A percentile compares a stretch with the other conserved stretches of the same genome.
phyloP scores from a whole-genome alignment of 2,888 invertebrate genomes.

The Heteromurus nitidus region DNA sequence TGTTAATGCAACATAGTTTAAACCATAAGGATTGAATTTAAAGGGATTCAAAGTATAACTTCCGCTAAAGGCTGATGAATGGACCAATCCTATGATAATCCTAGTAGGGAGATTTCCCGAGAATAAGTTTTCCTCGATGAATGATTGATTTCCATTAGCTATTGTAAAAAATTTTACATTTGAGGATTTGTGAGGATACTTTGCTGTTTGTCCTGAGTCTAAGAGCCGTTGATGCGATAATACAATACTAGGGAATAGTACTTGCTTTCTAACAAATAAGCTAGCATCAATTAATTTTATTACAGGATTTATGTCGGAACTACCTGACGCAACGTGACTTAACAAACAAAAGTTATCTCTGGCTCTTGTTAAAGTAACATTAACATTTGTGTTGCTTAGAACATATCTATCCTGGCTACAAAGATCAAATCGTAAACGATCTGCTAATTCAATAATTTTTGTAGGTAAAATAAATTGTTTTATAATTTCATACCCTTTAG shows the following conservation, averaged over 20 bases:
- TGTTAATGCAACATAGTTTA: constrained; percentile 65
- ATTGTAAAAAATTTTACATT: constrained; percentile 69
- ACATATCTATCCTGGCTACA: neutral
- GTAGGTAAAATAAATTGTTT: constrained; percentile 27
- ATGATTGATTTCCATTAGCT: constrained; percentile 69
- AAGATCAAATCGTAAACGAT: neutral
- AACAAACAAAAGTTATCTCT: constrained; percentile 62
- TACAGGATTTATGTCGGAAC: constrained; percentile 66
- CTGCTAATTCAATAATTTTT: neutral
- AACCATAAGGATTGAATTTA: constrained; percentile 68
- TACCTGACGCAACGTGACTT: constrained; percentile 62
- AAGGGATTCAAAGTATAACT: constrained; percentile 68
- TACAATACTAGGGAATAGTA: constrained; percentile 62
- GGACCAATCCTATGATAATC: constrained; percentile 73
- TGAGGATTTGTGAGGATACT: constrained; percentile 67
- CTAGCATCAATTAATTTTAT: constrained; percentile 67
- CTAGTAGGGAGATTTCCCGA: constrained; percentile 74
- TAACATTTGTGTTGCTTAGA: neutral
- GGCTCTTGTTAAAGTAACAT: neutral
- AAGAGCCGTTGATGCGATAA: constrained; percentile 68
- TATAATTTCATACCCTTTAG: constrained; percentile 12
- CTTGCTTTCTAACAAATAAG: constrained; percentile 69
- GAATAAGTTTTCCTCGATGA: constrained; percentile 74
- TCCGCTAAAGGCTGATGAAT: constrained; percentile 68
- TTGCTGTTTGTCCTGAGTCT: constrained; percentile 52